phyloP scores from a whole-genome alignment of 2,888 invertebrate species.

The Tiliacea aurago region DNA sequence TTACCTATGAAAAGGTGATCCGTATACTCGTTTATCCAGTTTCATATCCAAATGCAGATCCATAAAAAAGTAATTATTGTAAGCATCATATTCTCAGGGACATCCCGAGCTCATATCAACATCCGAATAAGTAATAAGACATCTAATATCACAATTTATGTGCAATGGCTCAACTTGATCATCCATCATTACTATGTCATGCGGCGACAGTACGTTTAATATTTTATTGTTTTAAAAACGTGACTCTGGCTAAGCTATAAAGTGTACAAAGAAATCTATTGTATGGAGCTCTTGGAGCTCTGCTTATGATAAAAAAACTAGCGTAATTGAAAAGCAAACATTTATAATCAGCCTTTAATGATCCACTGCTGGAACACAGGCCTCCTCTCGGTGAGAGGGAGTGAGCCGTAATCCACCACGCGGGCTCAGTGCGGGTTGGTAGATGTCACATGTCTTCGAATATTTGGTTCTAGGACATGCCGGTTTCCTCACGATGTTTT shows the following conservation, averaged over 20 bases:
- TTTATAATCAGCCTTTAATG: too few species aligned
- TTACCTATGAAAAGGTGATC: background rate
- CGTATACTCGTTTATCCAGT: slow-evolving; percentile 11
- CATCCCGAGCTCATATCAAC: background rate
- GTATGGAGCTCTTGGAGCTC: background rate
- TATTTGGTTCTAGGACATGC: too few species aligned
- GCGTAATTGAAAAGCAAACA: background rate
- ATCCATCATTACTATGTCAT: slow-evolving; percentile 22
- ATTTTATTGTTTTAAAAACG: slow-evolving; percentile 49
- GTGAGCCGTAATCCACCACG: too few species aligned
- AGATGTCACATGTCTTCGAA: too few species aligned
- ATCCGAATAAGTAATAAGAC: slow-evolving; percentile 3
- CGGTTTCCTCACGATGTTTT: too few species aligned
- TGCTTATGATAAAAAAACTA: slow-evolving; percentile 3
- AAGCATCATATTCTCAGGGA: background rate
- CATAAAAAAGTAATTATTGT: background rate
- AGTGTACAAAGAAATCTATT: slow-evolving; percentile 11
- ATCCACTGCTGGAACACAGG: too few species aligned
- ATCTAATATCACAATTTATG: slow-evolving; percentile 27
- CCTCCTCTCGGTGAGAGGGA: too few species aligned
- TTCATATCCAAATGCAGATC: background rate
- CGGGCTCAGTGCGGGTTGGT: too few species aligned
- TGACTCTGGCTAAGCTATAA: slow-evolving; percentile 21
- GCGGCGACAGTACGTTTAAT: slow-evolving; percentile 19
- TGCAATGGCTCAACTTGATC: slow-evolving; percentile 22